Base-by-base conservation (phyloP, 2,888 invertebrate species). In the Tetropium fuscum region DNA sequence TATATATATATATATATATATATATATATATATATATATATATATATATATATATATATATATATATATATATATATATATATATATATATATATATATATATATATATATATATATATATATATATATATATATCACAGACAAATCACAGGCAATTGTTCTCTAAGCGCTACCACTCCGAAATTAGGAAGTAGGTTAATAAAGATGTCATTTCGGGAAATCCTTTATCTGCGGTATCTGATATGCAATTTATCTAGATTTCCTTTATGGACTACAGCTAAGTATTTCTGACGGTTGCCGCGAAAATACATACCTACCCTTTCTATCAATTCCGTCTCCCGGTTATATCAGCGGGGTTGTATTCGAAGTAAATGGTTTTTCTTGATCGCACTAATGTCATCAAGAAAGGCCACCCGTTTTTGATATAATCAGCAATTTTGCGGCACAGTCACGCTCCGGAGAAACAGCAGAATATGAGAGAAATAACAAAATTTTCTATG, bases 341-440 rank as follows among this genome's bases (percentile, higher is more conserved):
- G 48, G 36, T 48, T 48, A 36, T 20, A 36, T 22, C 48, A n/a
- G 7, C 34, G 32, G 45, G 20, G 34, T 54, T 54, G 56, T 49
- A 51, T 59, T 56, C 47, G 30, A 32, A 56, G 34, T 60, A 60
- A 60, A 63, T 59, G 53, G 58, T 44, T 51, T 62, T 56, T 55
- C 53, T 40, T 55, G 63, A 51, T 55, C 43, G 55, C 40, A 55
- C 56, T 60, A 49, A 59, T 63, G 58, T 63, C 55, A 63, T 55
- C 59, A 51, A 53, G 63, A 55, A 58, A 45, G 59, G 58, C 59
- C 58, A 55, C 55, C 63, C 55, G 59, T 53, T 63, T 20, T 25
- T 38, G 58, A 59, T 59, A 59, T 55, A 59, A 59, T 63, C 63
- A 56, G 48, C 63, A 59, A 56, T 63, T 58, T 30, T 45, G 41